These are phyloP conservation scores for Oxytorus armatus DNA, from an alignment of 2,888 invertebrate species.

Conservation along the genomic window DNA sequence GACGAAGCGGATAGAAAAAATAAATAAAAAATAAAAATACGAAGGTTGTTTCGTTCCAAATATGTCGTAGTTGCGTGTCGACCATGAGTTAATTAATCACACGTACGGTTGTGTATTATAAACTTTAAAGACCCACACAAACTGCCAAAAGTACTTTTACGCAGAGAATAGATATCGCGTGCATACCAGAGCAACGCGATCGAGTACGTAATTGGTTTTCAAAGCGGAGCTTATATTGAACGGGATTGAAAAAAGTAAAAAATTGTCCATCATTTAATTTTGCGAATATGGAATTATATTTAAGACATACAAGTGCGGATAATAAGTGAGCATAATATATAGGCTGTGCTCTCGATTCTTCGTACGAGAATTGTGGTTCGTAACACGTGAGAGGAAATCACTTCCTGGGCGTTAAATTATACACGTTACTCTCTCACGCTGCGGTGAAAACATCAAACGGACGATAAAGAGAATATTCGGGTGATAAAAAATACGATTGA, in stretches of 20 bases:
- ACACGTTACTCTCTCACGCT: conserved; percentile 51
- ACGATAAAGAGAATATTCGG: conserved; percentile 39
- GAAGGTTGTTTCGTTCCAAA: conserved; percentile 63
- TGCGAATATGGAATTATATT: no score
- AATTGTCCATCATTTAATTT: no score
- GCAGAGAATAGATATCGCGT: not conserved
- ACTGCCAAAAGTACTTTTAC: not conserved
- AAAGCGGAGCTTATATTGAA: no score
- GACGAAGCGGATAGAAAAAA: conserved; percentile 27
- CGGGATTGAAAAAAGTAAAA: no score
- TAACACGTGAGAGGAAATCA: conserved; percentile 57
- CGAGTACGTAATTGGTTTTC: no score
- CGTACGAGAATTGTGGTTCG: conserved; percentile 31
- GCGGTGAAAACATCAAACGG: conserved; percentile 42
- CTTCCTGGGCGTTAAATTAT: conserved; percentile 60
- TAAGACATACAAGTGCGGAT: no score
- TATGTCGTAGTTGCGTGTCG: conserved; percentile 61
- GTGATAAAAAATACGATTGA: conserved; percentile 11
- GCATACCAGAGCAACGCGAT: not conserved
- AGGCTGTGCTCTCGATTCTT: conserved; percentile 41
- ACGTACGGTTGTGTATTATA: conserved; percentile 31
- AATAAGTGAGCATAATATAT: not conserved
- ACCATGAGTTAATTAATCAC: conserved; percentile 58
- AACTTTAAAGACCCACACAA: conserved; percentile 4
- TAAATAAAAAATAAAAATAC: conserved; percentile 19